These are phyloP conservation scores for Triplophysa bombifrons DNA, from an alignment of 2,797 vertebrate genomes.

Conservation along the genomic window DNA sequence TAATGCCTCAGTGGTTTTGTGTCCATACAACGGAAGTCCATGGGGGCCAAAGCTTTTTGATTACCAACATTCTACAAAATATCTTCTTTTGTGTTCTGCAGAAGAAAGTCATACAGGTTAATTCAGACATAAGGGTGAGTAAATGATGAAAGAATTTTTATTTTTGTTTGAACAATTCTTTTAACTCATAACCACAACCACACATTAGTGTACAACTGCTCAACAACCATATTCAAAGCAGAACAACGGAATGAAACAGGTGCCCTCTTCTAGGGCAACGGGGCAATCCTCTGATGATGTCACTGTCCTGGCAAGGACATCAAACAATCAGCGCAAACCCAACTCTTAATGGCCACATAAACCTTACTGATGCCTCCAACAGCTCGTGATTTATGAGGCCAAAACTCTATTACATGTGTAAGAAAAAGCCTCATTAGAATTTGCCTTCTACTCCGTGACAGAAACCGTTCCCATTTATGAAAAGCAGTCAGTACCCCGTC, in stretches of 20 bases:
- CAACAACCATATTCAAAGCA: not conserved
- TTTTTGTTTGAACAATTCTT: not conserved
- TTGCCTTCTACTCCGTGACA: constrained; percentile 65
- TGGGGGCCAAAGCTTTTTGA: too few species aligned
- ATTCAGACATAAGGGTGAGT: too few species aligned
- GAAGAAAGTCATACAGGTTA: too few species aligned
- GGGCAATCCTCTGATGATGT: constrained; percentile 43
- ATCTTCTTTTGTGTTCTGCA: too few species aligned
- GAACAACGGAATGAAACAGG: constrained; percentile 22
- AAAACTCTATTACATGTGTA: constrained; percentile 59
- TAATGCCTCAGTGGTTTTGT: too few species aligned
- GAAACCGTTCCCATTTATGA: constrained; percentile 69
- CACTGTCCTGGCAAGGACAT: constrained; percentile 56
- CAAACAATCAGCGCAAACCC: constrained; percentile 57
- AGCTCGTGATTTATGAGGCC: constrained; percentile 62
- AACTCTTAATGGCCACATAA: constrained; percentile 63
- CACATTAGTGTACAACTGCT: not conserved
- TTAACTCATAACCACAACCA: not conserved
- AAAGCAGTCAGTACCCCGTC: constrained; percentile 72
- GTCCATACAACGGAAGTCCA: too few species aligned
- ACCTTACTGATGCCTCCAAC: constrained; percentile 65
- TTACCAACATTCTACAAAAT: too few species aligned
- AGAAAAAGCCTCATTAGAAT: constrained; percentile 73
- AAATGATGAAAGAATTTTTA: too few species aligned
- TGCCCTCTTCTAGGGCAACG: constrained; percentile 4